phyloP scores from a whole-genome alignment of 2,113 vertebrate genomes.

The Bettongia penicillata region DNA sequence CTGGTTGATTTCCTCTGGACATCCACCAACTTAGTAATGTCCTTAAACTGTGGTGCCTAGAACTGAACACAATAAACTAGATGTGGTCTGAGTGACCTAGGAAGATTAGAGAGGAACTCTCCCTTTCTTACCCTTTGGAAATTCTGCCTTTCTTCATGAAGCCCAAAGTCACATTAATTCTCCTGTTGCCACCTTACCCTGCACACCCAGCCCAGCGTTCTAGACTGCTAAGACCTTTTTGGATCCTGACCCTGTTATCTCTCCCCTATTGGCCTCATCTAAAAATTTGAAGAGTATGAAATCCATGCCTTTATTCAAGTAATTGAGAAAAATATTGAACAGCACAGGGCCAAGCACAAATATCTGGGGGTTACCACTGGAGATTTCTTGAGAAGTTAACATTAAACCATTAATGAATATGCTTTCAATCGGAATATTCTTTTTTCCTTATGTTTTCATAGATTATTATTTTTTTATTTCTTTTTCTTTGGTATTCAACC shows the following conservation, averaged over 20 bases:
- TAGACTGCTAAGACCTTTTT: neutral
- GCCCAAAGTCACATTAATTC: neutral
- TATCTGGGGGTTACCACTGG: neutral
- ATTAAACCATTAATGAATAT: too few species aligned
- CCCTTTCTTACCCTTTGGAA: neutral
- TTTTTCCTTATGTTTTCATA: too few species aligned
- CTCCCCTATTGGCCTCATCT: neutral
- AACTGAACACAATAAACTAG: neutral
- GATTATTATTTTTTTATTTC: too few species aligned
- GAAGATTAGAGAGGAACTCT: neutral
- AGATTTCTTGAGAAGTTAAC: neutral
- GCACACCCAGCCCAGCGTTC: neutral
- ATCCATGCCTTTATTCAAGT: neutral
- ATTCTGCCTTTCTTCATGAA: neutral
- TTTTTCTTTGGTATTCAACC: too few species aligned
- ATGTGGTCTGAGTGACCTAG: neutral
- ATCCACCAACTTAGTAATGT: neutral
- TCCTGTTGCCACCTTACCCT: neutral
- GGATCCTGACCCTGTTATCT: neutral
- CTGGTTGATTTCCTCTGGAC: neutral
- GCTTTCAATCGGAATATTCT: too few species aligned
- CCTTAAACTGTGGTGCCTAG: neutral
- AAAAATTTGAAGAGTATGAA: neutral
- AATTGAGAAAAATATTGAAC: neutral
- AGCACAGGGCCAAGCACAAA: neutral